Base-by-base conservation (phyloP, 2,888 invertebrate genomes). In the Lithosia quadra region DNA sequence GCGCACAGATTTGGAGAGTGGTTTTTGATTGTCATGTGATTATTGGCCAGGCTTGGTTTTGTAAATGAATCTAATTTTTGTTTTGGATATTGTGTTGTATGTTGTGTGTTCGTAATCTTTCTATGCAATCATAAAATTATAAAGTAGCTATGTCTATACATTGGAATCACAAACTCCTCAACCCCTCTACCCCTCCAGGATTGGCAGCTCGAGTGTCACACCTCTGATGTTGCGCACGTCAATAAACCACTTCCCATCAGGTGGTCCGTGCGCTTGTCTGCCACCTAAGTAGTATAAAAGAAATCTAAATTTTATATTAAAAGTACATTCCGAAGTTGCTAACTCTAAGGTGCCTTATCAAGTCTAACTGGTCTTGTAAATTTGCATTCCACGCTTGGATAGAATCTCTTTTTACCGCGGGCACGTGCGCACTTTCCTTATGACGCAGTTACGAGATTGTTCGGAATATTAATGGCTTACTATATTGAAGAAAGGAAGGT, bases 401-500 rank as follows among this genome's bases (percentile, higher is more conserved):
- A 34, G 8, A 55, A 55, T 13, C 4, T n/a, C 33, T 0, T 33
- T 18, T n/a, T 58, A 33, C 33, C n/a, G 1, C 33, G n/a, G 28
- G 21, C n/a, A n/a, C 34, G 34, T 59, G 21, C 21, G 33, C 21
- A 59, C 34, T 59, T 36, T 59, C n/a, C 34, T 59, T 36, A 36
- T 59, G 34, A 21, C 59, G 21, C 34, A 59, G 2, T 8, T 22
- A 7, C 22, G 56, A 21, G 2, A 21, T 34, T 34, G 59, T 34
- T 36, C 21, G 9, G 34, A 59, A 59, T 59, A 36, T 34, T 59
- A 59, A 59, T 59, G 13, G n/a, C 59, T 59, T 58, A 34, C 33
- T 7, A 11, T 34, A 34, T 58, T 33, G 33, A 21, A 15, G 11
- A 18, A 24, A 5, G 22, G 24, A 24, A 24, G 7, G 24, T 10